phyloP scores from a whole-genome alignment of 2,113 vertebrate genomes.

The Gallinago undulata region DNA sequence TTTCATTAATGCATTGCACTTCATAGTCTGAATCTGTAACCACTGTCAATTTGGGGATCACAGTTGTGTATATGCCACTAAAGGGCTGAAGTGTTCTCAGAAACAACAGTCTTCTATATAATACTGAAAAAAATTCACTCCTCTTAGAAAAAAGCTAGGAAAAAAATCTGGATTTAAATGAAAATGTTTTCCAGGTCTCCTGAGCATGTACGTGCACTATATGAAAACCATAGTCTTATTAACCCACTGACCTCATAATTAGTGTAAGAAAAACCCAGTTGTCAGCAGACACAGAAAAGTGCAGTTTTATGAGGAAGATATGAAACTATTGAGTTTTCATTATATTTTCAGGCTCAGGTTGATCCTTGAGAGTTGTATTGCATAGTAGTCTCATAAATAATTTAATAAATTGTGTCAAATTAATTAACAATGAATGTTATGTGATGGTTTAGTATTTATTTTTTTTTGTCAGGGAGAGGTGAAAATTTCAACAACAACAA shows the following conservation, averaged over 20 bases:
- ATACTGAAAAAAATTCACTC: neutral
- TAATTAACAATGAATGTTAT: neutral
- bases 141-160: neutral
- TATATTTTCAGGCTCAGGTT: neutral
- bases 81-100: neutral
- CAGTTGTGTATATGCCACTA: neutral
- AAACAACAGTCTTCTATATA: neutral
- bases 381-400: neutral
- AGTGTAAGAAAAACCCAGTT: neutral
- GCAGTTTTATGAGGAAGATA: neutral
- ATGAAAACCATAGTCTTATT: neutral
- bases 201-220: neutral
- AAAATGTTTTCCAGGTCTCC: neutral
- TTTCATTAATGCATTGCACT: neutral
- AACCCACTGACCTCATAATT: neutral
- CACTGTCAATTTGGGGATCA: neutral
- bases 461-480: no score
- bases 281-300: neutral
- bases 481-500: neutral
- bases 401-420: neutral
- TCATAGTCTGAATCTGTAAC: neutral
- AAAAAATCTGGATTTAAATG: neutral
- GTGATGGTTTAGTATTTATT: neutral
- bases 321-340: neutral
- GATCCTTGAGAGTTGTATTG: neutral